phyloP scores from a whole-genome alignment of 2,797 vertebrate genomes.

The Tapirus indicus region DNA sequence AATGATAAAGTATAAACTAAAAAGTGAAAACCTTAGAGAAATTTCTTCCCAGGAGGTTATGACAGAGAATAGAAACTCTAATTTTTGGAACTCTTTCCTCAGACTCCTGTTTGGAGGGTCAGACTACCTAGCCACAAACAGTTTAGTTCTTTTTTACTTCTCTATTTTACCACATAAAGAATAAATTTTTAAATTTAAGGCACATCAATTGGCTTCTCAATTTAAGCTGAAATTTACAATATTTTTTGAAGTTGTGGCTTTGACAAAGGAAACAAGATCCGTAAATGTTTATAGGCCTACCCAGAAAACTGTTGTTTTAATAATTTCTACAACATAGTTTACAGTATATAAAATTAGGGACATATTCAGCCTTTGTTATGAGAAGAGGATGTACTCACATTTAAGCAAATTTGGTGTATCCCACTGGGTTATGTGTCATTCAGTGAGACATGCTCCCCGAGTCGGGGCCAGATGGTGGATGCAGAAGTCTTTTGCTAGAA shows the following conservation, averaged over 20 bases:
- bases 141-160: fast-evolving
- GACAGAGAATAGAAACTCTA: not conserved
- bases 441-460: conserved; percentile 68
- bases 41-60: not conserved
- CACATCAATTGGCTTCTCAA: not conserved
- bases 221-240: not conserved
- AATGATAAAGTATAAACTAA: not conserved
- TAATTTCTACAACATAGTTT: conserved; percentile 48
- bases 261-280: not conserved
- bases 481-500: conserved; percentile 89
- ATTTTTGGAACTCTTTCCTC: not conserved
- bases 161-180: not conserved
- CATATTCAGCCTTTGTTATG: conserved; percentile 51
- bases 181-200: not conserved
- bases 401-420: conserved; percentile 77
- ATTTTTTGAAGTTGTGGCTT: not conserved
- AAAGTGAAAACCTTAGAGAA: not conserved
- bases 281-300: not conserved
- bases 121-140: not conserved
- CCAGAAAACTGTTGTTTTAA: not conserved
- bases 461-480: conserved; percentile 93
- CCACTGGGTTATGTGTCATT: conserved; percentile 75
- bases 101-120: not conserved
- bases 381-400: conserved; percentile 61
- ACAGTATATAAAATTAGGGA: conserved; percentile 65